Base-by-base conservation (phyloP, 92 coral and sea anemone genomes). In the Epizoanthus rinbou region DNA sequence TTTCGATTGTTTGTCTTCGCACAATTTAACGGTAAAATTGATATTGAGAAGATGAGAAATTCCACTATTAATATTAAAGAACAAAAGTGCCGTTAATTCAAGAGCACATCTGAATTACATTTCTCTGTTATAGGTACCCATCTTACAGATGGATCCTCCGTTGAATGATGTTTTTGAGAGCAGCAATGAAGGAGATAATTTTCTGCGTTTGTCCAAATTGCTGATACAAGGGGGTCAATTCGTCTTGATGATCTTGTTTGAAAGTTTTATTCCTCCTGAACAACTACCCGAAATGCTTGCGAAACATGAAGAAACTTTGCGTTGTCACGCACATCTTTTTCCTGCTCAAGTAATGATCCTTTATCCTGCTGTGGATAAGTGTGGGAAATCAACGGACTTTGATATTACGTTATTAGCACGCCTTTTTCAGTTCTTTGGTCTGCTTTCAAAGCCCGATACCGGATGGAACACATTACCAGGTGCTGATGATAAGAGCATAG, bases 391-490 rank as follows among this genome's bases (percentile, higher is more conserved):
- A 8, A 47, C 47, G 9, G 6, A 52, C 11, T 73, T 73, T 73
- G 78, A 73, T 21, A 73, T 73, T 19, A 21, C 37, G 54, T 23
- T 73, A 18, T 47, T 73, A 0, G 21, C 62, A 23, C 78, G 60
- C 23, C 78, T 73, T 73, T 21, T 73, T 45, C n/a, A 6, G 8
- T 0, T 10, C 3, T 9, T 47, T 10, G 2, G 62, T 6, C 60
- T 16, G 1, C 62, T 73, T 73, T 0, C 3, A 13, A 2, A 13
- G 23, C 78, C 60, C 17, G 3, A 0, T 18, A 73, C 41, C 0
- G 82, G 57, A 18, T 58, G 82, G 82, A 63, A 76, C 81, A 33
- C 31, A 28, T 28, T 28, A 7, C 82, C 82, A n/a, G 22, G 8
- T 5, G 68, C n/a, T 21, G 35, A 58, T 0, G 45, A 76, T 58